Percentiles rank a stretch among this genome's conserved stretches.
These are phyloP conservation scores for Siphonodentalium dalli DNA, from an alignment of 2,888 invertebrate genomes.

Conservation along the genomic window DNA sequence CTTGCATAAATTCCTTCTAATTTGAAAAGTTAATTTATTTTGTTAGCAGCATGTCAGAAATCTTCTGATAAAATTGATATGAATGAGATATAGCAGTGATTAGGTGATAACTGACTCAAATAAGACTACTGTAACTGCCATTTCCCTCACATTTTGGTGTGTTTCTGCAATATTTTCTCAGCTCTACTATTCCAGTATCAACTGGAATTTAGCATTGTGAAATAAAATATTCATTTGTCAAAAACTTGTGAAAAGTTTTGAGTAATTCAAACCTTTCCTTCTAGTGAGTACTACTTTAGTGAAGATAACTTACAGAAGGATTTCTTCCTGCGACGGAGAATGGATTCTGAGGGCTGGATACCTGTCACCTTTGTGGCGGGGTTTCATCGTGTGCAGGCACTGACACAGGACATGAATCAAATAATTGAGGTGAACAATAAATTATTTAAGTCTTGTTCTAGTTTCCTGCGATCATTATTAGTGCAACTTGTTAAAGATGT, in stretches of 20 bases:
- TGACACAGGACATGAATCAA: slow-evolving; percentile 83
- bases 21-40: too few species aligned
- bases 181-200: slow-evolving; percentile 11
- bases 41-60: too few species aligned
- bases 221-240: not conserved
- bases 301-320: slow-evolving; percentile 93
- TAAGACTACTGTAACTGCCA: too few species aligned
- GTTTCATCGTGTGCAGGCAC: slow-evolving; percentile 89
- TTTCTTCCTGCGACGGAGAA: slow-evolving; percentile 94
- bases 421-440: slow-evolving; percentile 79
- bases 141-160: too few species aligned
- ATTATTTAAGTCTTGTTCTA: too few species aligned
- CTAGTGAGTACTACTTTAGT: slow-evolving; percentile 98
- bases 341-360: slow-evolving; percentile 92
- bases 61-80: too few species aligned
- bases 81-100: too few species aligned
- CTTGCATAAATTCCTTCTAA: too few species aligned
- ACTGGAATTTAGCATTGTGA: slow-evolving; percentile 13
- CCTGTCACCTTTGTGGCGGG: slow-evolving; percentile 93
- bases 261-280: slow-evolving; percentile 46
- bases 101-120: too few species aligned
- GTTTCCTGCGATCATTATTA: too few species aligned
- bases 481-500: too few species aligned
- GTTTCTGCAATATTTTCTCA: too few species aligned
- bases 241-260: not conserved